phyloP scores from a whole-genome alignment of 2,888 invertebrate species.

The Tiliacea aurago region DNA sequence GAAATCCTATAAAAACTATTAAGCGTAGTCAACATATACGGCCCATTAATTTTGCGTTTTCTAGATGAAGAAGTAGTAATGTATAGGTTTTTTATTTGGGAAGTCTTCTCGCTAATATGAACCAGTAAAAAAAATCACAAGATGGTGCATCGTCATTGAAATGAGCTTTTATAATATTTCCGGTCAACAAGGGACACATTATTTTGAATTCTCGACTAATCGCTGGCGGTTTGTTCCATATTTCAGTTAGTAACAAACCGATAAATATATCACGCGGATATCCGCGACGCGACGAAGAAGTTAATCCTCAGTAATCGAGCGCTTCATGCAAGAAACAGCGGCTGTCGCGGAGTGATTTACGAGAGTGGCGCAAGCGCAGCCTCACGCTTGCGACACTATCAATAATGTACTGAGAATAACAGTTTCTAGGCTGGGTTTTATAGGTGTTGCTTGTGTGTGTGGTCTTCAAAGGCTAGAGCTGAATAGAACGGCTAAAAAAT shows the following conservation, averaged over 20 bases:
- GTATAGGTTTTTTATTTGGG: not conserved
- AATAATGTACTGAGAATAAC: constrained; percentile 25
- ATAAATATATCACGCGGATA: constrained; percentile 29
- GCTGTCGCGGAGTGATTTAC: constrained; percentile 62
- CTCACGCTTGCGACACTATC: constrained; percentile 37
- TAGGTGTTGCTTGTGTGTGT: constrained; percentile 19
- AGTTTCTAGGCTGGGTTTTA: constrained; percentile 15
- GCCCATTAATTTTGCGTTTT: not conserved
- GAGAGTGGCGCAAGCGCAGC: constrained; percentile 57
- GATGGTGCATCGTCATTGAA: not conserved
- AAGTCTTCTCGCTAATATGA: too few relatives aligned
- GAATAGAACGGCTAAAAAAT: too few relatives aligned
- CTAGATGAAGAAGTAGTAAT: not conserved
- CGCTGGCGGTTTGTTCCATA: constrained; percentile 1
- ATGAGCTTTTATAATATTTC: not conserved
- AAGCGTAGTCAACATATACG: not conserved
- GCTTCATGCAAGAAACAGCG: constrained; percentile 58
- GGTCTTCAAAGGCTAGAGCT: not conserved
- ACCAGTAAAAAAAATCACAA: not conserved
- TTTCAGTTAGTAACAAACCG: constrained; percentile 11
- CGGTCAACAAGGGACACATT: not conserved
- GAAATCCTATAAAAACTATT: not conserved
- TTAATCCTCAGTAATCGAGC: constrained; percentile 45
- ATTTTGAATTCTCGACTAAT: not conserved
- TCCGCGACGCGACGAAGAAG: constrained; percentile 33